Conservation (phyloP, 2,888 invertebrate species). For the Mythimna pallens region DNA sequence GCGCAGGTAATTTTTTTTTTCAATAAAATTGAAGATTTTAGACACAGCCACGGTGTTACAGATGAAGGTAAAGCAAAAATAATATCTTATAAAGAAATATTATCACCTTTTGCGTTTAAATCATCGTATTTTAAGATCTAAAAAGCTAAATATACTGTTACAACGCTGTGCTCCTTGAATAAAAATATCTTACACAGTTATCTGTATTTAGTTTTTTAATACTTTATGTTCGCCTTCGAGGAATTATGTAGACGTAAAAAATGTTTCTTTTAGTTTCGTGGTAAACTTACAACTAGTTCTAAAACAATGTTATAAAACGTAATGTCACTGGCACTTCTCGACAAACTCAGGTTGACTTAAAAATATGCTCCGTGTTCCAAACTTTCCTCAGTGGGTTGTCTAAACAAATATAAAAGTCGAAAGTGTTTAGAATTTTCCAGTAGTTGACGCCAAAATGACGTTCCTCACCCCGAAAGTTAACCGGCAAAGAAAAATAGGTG, state of each 20-base stretch:
- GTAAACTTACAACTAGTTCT: constrained; percentile 1
- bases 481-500: constrained; percentile 11
- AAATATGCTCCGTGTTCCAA: constrained; percentile 10
- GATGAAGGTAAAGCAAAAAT: constrained; percentile 28
- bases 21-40: constrained; percentile 12
- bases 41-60: not conserved
- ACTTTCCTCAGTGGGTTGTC: constrained; percentile 15
- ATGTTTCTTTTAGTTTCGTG: constrained; percentile 1
- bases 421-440: constrained; percentile 15
- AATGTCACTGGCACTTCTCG: constrained; percentile 1
- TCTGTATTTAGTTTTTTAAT: not conserved
- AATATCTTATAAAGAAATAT: constrained; percentile 33
- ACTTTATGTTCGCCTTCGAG: not conserved
- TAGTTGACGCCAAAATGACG: constrained; percentile 7
- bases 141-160: constrained; percentile 29
- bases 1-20: constrained; percentile 9
- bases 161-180: constrained; percentile 9
- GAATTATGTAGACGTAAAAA: not conserved
- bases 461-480: constrained; percentile 15
- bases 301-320: constrained; percentile 12
- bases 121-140: constrained; percentile 27
- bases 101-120: constrained; percentile 16
- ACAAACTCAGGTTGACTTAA: constrained; percentile 1
- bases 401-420: constrained; percentile 33
- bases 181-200: not conserved